Base-by-base conservation (phyloP, 2,113 vertebrate species). In the Silurus meridionalis region DNA sequence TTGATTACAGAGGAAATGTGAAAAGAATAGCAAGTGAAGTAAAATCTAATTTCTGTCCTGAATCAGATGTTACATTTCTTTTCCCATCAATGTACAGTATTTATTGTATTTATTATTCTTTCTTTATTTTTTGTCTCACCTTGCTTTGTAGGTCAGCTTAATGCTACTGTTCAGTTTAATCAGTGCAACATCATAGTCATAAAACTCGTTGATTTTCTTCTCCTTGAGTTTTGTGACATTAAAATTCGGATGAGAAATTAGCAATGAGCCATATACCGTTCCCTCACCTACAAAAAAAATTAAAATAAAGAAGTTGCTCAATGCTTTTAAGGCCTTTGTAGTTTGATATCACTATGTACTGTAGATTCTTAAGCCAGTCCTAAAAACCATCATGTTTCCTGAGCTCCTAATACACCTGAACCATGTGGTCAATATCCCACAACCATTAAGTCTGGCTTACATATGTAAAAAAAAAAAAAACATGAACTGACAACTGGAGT, bases 151-250 rank as follows among this genome's bases (percentile, higher is more conserved):
- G 1, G 87, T 90, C 0, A 94, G 92, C 0, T 11, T 85, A 48
- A 97, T 92, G 57, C 90, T 94, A 0, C 3, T 14, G 21, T 82
- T 87, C 50, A 96, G 87, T 74, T 91, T 89, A 2, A 97, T 5
- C 23, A 97, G 90, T 75, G 96, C 97, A 6, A 97, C 89, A 0
- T 97, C 97, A 0, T 97, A 97, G 92, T 97, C 96, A 48, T 96
- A 97, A 90, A 97, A 97, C 90, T 96, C 96, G 0, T 85, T 72
- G 5, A 97, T 93, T 0, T 94, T 94, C 75, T 90, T 90, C 66
- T 78, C 72, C 75, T 6, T 74, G 5, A 96, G 94, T 1, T 87
- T 88, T 0, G 63, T 87, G 46, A 90, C 75, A 82, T 94, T 83
- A 83, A 94, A 97, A 0, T 92, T 7, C 0, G 94, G 94, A 69